phyloP scores from a whole-genome alignment of 1,140 invertebrate genomes.

The Halesus radiatus region DNA sequence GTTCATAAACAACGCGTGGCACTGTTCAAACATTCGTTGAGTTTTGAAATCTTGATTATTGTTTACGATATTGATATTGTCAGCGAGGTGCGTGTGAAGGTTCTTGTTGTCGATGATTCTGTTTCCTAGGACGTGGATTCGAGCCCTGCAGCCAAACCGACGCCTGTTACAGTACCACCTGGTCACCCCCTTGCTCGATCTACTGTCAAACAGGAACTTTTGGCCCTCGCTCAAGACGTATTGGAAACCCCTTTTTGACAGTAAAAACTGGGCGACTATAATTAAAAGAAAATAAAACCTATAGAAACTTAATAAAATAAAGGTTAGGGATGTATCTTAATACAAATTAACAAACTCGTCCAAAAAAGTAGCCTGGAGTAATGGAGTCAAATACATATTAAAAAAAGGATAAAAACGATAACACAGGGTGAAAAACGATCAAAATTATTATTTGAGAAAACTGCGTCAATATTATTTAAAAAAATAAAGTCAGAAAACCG shows the following conservation, averaged over 20 bases:
- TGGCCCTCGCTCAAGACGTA: background rate
- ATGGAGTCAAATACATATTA: too few species aligned
- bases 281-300: conserved; percentile 16
- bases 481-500: too few species aligned
- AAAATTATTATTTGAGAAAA: too few species aligned
- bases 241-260: background rate
- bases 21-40: too few species aligned
- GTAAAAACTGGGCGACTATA: conserved; percentile 16
- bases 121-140: background rate
- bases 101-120: conserved; percentile 11
- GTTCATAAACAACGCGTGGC: too few species aligned
- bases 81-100: background rate
- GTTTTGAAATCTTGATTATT: background rate
- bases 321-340: too few species aligned
- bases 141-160: conserved; percentile 52
- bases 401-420: too few species aligned
- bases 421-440: too few species aligned
- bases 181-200: conserved; percentile 36
- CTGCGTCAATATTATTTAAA: too few species aligned
- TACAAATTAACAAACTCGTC: too few species aligned
- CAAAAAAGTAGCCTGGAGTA: too few species aligned
- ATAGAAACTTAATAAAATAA: background rate
- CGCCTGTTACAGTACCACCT: conserved; percentile 57
- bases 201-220: conserved; percentile 13
- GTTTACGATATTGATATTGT: background rate